Percentiles rank a stretch among this genome's conserved stretches.
Evolutionary conservation across 2,113 vertebrate genomes (phyloP).

Genomic region (Oncorhynchus mykiss): DNA sequence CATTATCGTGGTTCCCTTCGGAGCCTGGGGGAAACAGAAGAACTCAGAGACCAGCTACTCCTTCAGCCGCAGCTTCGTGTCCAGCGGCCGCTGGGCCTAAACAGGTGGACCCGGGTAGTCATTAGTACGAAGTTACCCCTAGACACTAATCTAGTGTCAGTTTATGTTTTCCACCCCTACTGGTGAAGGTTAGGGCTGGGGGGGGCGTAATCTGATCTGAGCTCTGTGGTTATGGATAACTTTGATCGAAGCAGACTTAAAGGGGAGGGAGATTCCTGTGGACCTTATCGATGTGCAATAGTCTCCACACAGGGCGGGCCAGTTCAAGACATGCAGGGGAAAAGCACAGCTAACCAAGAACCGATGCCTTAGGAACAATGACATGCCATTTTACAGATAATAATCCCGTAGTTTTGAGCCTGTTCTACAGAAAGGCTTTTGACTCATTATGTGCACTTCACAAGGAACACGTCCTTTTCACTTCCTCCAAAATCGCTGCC

Average conservation of each 20-base stretch:
- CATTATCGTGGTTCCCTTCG: conserved; percentile 89
- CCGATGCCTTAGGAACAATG: conserved; percentile 17
- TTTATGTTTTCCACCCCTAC: too few relatives aligned
- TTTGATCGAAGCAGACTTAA: too few relatives aligned
- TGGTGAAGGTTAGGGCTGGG: too few relatives aligned
- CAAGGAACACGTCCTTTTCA: conserved; percentile 24
- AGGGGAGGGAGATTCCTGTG: conserved; percentile 20
- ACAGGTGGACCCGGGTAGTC: not conserved
- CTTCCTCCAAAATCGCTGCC: too few relatives aligned
- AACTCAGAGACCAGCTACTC: conserved; percentile 85
- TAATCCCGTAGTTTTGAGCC: not conserved
- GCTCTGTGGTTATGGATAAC: too few relatives aligned
- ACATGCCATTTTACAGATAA: conserved; percentile 22
- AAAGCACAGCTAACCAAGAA: conserved; percentile 18
- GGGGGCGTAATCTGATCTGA: too few relatives aligned
- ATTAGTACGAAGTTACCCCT: not conserved
- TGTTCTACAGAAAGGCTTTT: not conserved
- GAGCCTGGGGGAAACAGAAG: conserved; percentile 95
- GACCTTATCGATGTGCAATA: conserved; percentile 51
- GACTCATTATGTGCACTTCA: conserved; percentile 42
- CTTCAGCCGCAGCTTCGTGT: conserved; percentile 93
- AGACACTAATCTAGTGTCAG: too few relatives aligned
- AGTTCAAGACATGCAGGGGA: conserved; percentile 13
- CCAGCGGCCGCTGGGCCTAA: conserved; percentile 93
- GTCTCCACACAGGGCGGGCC: conserved; percentile 30